phyloP scores from a whole-genome alignment of 2,113 vertebrate species.

The Lepus timidus region DNA sequence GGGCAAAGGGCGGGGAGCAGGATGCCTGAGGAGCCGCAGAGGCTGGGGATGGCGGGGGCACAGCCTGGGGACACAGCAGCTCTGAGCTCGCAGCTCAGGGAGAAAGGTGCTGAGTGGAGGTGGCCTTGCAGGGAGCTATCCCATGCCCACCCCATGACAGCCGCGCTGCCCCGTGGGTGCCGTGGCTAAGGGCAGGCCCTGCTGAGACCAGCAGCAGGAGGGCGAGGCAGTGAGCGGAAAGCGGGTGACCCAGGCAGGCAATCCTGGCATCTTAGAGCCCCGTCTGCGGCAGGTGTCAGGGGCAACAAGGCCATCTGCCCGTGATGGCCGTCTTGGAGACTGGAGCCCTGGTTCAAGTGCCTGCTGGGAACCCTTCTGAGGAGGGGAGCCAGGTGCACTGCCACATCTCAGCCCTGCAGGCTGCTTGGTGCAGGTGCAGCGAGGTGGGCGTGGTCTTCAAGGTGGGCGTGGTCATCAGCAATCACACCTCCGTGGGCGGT shows the following conservation, averaged over 20 bases:
- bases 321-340: too few species aligned
- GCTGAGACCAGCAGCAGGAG: not conserved
- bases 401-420: not conserved
- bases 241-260: not conserved
- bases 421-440: not conserved
- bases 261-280: not conserved
- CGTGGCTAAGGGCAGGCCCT: not conserved
- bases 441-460: constrained; percentile 66
- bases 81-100: not conserved
- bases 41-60: not conserved
- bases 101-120: not conserved
- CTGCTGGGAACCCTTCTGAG: not conserved
- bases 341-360: not conserved
- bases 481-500: not conserved
- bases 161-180: not conserved
- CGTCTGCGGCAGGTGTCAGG: not conserved
- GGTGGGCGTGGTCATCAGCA: constrained; percentile 76
- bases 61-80: fast-evolving
- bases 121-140: not conserved
- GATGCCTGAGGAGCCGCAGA: not conserved
- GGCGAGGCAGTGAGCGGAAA: not conserved
- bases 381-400: not conserved
- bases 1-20: not conserved
- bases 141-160: not conserved
- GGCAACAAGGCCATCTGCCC: not conserved